Evolutionary conservation across 2,797 vertebrate species (phyloP), one percentile per base, ranked within the genome.

Genomic region (Brotula barbata): DNA sequence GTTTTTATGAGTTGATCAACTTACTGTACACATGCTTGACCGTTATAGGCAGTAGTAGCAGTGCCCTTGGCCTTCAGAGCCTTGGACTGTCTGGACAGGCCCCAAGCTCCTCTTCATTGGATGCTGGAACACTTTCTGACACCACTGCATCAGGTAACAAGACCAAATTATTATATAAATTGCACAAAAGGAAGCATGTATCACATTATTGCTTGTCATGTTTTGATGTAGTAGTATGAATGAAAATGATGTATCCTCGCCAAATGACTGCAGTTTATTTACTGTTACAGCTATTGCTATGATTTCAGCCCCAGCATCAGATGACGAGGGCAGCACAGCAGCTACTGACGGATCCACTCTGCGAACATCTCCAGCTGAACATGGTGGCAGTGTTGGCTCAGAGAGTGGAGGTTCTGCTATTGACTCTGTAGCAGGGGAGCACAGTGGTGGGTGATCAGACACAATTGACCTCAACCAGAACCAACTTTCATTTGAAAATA

Each of bases 221-320:
- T 14, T 23, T 11, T 33, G 6, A 2, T 14, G 21, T 72, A 71
- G 37, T 53, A 78, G 36, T 75, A 50, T 60, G 41, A 58, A 51
- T 39, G 64, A 53, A 78, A 56, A 50, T 80, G 7, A 52, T 71
- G 31, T 80, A 73, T 75, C 73, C 64, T 75, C 70, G 76, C 75
- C 80, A 74, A 70, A 74, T 84, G 87, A 90, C 84, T 71, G 75
- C 87, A 78, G 91, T 92, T 90, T 96, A 95, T 94, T 94, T 93
- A 91, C 93, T 94, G 93, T 96, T 95, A 95, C 94, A 96, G 95
- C 94, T 93, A 87, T 96, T 88, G 89, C 95, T 93, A 93, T 95
- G 92, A 93, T 95, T 95, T 92, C 92, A 99, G 97, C 97, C 93
- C 97, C 97, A 88, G 97, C 97, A 43, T 99, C 97, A 13, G 97